These are phyloP conservation scores for Silurus meridionalis DNA, from an alignment of 2,113 vertebrate species.

Conservation along the genomic window DNA sequence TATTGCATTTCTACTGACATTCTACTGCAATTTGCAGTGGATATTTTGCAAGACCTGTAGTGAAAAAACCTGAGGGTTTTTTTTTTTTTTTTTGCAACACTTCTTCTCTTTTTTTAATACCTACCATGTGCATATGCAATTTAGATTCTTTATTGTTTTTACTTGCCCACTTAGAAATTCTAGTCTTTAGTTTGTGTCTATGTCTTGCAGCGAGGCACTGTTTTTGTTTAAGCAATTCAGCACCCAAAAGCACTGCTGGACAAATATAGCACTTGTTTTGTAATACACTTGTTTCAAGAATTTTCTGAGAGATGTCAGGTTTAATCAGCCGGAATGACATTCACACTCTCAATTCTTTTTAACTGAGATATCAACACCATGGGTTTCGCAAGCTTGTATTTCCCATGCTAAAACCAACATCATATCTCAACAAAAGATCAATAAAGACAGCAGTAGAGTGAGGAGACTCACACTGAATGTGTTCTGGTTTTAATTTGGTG, in stretches of 20 bases:
- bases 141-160: neutral
- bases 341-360: constrained; percentile 22
- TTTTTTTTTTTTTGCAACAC: neutral
- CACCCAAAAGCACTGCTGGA: constrained; percentile 27
- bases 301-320: constrained; percentile 43
- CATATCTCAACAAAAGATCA: constrained; percentile 41
- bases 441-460: constrained; percentile 36
- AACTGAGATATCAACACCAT: constrained; percentile 27
- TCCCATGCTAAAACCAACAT: constrained; percentile 14
- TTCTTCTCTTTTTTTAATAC: neutral
- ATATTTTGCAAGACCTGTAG: neutral
- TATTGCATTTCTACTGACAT: neutral
- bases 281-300: constrained; percentile 37
- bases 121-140: neutral
- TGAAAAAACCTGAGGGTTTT: neutral
- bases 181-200: neutral
- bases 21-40: neutral
- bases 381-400: constrained; percentile 7
- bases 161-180: neutral
- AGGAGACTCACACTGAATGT: constrained; percentile 14
- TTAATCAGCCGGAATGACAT: constrained; percentile 42
- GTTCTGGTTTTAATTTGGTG: constrained; percentile 15
- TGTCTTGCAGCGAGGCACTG: neutral
- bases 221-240: constrained; percentile 27
- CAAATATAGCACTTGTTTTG: constrained; percentile 27